phyloP scores from a whole-genome alignment of 2,888 invertebrate species.

The Podotricha telesiphe region DNA sequence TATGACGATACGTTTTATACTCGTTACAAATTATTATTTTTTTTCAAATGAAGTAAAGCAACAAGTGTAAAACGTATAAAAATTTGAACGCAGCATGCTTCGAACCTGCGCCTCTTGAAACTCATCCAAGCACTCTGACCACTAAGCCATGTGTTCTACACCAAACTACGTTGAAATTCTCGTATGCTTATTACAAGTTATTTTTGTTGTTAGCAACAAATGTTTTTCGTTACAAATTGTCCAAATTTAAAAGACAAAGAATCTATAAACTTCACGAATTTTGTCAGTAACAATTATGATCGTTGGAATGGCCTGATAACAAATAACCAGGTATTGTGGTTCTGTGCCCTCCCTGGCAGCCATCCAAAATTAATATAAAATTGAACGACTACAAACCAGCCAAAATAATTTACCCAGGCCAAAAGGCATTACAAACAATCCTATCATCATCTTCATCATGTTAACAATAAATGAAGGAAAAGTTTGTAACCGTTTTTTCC shows the following conservation, averaged over 20 bases:
- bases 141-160: no score
- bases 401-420: conserved; percentile 40
- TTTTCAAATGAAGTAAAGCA: no score
- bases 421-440: conserved; percentile 26
- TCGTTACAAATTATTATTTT: no score
- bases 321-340: conserved; percentile 57
- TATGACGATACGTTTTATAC: not conserved
- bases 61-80: no score
- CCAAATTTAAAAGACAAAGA: not conserved
- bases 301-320: conserved; percentile 58
- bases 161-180: no score
- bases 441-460: not conserved
- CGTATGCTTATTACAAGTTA: no score
- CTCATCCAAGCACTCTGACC: no score
- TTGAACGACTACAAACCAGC: conserved; percentile 39
- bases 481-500: no score
- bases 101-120: no score
- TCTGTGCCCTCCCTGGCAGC: conserved; percentile 57
- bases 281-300: conserved; percentile 33
- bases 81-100: no score
- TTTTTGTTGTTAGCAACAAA: no score
- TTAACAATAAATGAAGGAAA: no score
- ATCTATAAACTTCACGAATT: conserved; percentile 23
- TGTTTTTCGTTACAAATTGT: not conserved
- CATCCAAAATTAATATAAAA: conserved; percentile 57